A percentile compares a stretch with the other conserved stretches of the same genome.
Conservation (phyloP, 37 sponge, comb jelly and placozoan genomes). For the Bolinopsis microptera region DNA sequence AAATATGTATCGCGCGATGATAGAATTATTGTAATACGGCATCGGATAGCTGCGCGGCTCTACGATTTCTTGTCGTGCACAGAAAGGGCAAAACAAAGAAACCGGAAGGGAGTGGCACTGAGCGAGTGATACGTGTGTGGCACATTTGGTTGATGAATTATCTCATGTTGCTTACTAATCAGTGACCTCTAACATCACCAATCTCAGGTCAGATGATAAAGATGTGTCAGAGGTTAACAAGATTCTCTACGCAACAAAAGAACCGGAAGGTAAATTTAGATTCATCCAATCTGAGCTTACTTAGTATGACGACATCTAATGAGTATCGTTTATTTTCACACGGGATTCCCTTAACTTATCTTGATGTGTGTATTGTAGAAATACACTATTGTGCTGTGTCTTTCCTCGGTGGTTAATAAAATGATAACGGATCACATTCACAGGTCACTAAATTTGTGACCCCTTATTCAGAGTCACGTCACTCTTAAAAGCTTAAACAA, state of each 20-base stretch:
- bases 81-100: neutral
- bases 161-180: neutral
- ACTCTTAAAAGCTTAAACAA: no score
- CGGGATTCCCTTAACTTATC: no score
- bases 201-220: neutral
- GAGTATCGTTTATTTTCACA: no score
- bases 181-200: neutral
- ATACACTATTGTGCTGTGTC: no score
- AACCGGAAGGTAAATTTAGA: no score
- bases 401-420: no score
- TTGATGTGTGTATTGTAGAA: no score
- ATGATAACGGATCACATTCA: no score
- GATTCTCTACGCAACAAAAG: neutral
- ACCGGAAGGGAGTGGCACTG: neutral
- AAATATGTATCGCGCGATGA: neutral
- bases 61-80: neutral
- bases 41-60: neutral
- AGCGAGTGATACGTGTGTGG: neutral
- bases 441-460: no score
- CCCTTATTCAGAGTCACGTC: no score
- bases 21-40: neutral
- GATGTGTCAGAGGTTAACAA: conserved; percentile 15
- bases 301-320: no score
- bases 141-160: neutral
- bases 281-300: no score